phyloP scores from a whole-genome alignment of 2,888 invertebrate species.

The Stenodema calcarata region DNA sequence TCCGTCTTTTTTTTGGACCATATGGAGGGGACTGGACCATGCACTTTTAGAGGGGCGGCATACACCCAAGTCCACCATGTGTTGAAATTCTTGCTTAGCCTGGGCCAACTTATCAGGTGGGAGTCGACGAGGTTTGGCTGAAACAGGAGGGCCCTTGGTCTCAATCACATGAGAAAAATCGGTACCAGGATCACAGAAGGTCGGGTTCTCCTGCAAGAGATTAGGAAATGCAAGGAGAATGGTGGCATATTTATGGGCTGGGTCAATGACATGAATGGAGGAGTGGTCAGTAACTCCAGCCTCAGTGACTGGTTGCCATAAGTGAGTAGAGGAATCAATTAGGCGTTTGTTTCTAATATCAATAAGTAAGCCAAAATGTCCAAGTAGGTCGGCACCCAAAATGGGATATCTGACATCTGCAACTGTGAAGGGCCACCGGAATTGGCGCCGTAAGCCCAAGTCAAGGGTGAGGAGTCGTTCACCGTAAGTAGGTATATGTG shows the following conservation, averaged over 20 bases:
- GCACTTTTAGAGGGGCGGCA: constrained; percentile 42
- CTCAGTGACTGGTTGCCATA: neutral
- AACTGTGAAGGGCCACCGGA: constrained; percentile 43
- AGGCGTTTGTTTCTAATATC: constrained; percentile 31
- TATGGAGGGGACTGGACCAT: constrained; percentile 44
- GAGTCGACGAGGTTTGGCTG: constrained; percentile 57
- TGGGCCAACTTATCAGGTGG: constrained; percentile 59
- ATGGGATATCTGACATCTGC: constrained; percentile 32
- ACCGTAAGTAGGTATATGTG: constrained; percentile 31
- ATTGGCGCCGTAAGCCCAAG: constrained; percentile 37
- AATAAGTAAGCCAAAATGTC: constrained; percentile 30
- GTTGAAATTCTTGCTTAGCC: constrained; percentile 32
- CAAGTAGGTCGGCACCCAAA: constrained; percentile 42
- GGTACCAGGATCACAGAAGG: neutral
- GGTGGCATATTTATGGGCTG: neutral
- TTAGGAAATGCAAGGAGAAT: constrained; percentile 37
- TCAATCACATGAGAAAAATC: constrained; percentile 39
- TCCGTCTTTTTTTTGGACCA: constrained; percentile 47
- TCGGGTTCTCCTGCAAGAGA: neutral
- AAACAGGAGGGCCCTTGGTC: constrained; percentile 57
- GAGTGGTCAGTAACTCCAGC: neutral
- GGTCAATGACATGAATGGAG: neutral
- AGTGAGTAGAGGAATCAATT: neutral
- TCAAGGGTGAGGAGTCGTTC: neutral
- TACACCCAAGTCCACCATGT: constrained; percentile 47